A percentile compares a stretch with the other conserved stretches of the same genome.
Conservation (phyloP, 2,113 vertebrate genomes). For the Tamias sibiricus region DNA sequence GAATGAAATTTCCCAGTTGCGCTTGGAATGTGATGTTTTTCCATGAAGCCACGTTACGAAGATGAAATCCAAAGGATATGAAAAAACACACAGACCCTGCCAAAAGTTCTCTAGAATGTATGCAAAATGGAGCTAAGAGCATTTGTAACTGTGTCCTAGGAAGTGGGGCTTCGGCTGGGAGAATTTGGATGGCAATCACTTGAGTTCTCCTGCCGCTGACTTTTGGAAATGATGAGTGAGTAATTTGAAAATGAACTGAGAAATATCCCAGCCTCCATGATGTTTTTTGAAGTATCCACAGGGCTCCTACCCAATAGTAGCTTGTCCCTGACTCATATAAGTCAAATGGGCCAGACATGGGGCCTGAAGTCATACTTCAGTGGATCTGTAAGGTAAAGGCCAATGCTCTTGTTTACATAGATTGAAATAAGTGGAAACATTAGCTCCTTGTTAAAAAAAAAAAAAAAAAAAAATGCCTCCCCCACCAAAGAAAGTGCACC, state of each 20-base stretch:
- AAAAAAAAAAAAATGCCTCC: no score
- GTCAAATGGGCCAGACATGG: constrained; percentile 2
- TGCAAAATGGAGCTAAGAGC: constrained; percentile 47
- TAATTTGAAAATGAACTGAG: constrained; percentile 64
- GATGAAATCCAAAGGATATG: constrained; percentile 74
- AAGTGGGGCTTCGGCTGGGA: constrained; percentile 15
- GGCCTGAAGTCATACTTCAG: background rate
- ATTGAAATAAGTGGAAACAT: background rate
- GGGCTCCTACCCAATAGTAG: background rate
- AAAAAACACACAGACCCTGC: constrained; percentile 54
- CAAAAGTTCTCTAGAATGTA: constrained; percentile 68
- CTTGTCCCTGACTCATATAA: background rate
- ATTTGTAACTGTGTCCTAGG: constrained; percentile 61
- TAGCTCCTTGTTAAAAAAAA: no score
- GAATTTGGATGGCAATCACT: constrained; percentile 24
- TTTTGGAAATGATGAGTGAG: constrained; percentile 59
- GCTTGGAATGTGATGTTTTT: constrained; percentile 75
- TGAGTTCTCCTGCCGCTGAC: background rate
- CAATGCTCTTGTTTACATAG: background rate
- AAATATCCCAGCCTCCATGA: background rate
- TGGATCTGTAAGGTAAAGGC: background rate
- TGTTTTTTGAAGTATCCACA: constrained; percentile 39
- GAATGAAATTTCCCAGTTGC: constrained; percentile 80
- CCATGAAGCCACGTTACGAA: constrained; percentile 55
- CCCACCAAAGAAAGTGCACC: no score